Base-by-base conservation (phyloP, 2,113 vertebrate species). In the Poicephalus meyeri region DNA sequence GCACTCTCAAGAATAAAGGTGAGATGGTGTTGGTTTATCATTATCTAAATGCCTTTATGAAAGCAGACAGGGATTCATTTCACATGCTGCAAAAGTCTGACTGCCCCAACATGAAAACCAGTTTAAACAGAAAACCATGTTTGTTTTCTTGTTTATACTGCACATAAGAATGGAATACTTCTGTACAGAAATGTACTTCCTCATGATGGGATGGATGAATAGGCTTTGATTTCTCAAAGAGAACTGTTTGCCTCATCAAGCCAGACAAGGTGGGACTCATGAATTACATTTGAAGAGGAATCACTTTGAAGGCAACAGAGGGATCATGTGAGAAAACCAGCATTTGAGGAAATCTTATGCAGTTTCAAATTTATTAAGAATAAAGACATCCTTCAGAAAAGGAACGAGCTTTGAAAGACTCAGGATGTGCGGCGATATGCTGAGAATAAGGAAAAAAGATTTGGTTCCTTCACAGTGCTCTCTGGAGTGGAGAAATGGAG, bases 341-440 rank as follows among this genome's bases (percentile, higher is more conserved):
- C 55, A 53, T 60, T 86, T 66, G 72, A 88, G 37, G 65, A 95
- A 86, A 91, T 68, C 52, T 86, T 88, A 35, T 18, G 42, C 52
- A 80, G 52, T 89, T 91, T 92, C 35, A 72, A 93, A 87, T 84
- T 79, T 94, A 76, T 91, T 86, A 89, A 88, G 65, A 86, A 96
- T 84, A 76, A 92, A 95, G 88, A 21, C 7, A 76, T 65, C 80
- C 26, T 74, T 96, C 52, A 88, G 69, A 69, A 81, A 84, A 88
- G 41, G 65, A 86, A 63, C 21, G n/a, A 92, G 55, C 80, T 92
- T 92, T 93, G 73, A 89, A 91, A 89, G 72, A 47, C 60, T 86
- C 50, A 19, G 61, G 37, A 47, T 84, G 47, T 76, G 86, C 76
- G 80, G 60, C n/a, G 37, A 35, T 91, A 49, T 88, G 82, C 76